Base-by-base conservation (phyloP, 2,888 invertebrate genomes). In the Drosophila neoperkinsi region DNA sequence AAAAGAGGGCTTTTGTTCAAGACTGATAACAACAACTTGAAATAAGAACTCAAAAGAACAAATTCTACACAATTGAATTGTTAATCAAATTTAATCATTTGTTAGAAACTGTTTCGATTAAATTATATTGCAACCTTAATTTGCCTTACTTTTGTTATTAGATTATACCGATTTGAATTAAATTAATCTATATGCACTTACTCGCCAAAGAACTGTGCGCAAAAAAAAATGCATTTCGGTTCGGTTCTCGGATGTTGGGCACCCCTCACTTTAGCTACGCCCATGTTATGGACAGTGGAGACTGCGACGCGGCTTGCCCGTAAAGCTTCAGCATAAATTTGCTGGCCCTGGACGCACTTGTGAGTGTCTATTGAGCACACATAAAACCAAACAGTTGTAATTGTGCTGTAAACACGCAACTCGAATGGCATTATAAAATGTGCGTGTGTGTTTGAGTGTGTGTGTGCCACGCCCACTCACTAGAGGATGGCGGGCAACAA, bases 351-450 rank as follows among this genome's bases (percentile, higher is more conserved):
- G 74, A 52, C 71, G 53, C 65, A 59, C 63, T 68, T 61, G 56
- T 63, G 52, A 53, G 57, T 68, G 59, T 75, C 77, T 63, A 85
- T 88, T 74, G 88, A 81, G 81, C 78, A 74, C 88, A 66, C 91
- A 90, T 91, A 90, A 87, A 91, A 91, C 86, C 91, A 76, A 90
- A 87, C 90, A 78, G 89, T 90, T 91, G 87, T 87, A 87, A 87
- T 87, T 87, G 88, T 80, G 91, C 89, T 87, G 87, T 87, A 87
- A 87, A 87, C 87, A 87, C 88, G 86, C 91, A 90, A 88, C 91
- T 91, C 77, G 33, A 90, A 91, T 87, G 88, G 81, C 81, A 75
- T 82, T 90, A 75, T 74, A 82, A 90, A 90, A 30, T 9, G 31
- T 25, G 70, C 21, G 38, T 25, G 18, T 33, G 43, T 38, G 36